Evolutionary conservation across 2,888 invertebrate genomes (phyloP).

Genomic region (Acanthoscelides obtectus): DNA sequence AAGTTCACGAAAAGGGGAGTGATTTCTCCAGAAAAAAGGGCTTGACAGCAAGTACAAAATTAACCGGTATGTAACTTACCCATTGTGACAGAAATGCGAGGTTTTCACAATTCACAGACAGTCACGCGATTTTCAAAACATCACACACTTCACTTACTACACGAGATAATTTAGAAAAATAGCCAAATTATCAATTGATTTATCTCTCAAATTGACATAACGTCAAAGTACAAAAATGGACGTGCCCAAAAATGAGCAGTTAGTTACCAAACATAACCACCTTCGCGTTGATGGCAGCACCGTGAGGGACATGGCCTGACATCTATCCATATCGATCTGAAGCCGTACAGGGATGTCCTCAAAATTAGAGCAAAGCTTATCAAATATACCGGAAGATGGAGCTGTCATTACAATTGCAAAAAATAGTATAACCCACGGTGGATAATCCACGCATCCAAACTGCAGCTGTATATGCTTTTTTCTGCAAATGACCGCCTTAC

Average conservation of each 20-base stretch:
- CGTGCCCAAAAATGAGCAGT: conserved; percentile 34
- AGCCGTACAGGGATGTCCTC: too few species aligned
- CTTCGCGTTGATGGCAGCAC: background rate
- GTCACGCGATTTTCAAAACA: conserved; percentile 16
- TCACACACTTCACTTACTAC: conserved; percentile 26
- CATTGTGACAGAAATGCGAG: conserved; percentile 32
- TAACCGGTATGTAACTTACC: conserved; percentile 34
- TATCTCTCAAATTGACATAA: conserved; percentile 28
- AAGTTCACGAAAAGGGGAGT: background rate
- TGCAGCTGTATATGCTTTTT: too few species aligned
- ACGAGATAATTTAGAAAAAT: conserved; percentile 27
- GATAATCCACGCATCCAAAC: too few species aligned
- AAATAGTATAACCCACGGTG: too few species aligned
- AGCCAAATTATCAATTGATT: conserved; percentile 24
- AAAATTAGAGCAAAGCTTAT: too few species aligned
- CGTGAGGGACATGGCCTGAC: too few species aligned
- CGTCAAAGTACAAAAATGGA: conserved; percentile 40
- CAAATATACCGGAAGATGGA: too few species aligned
- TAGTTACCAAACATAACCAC: background rate
- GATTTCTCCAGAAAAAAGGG: background rate
- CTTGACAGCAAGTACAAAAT: conserved; percentile 9
- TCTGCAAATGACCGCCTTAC: too few species aligned
- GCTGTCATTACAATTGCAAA: too few species aligned
- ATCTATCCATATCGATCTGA: too few species aligned
- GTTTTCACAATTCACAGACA: conserved; percentile 12